Base-by-base conservation (phyloP, 2,797 vertebrate species). In the Intellagama lesueurii region DNA sequence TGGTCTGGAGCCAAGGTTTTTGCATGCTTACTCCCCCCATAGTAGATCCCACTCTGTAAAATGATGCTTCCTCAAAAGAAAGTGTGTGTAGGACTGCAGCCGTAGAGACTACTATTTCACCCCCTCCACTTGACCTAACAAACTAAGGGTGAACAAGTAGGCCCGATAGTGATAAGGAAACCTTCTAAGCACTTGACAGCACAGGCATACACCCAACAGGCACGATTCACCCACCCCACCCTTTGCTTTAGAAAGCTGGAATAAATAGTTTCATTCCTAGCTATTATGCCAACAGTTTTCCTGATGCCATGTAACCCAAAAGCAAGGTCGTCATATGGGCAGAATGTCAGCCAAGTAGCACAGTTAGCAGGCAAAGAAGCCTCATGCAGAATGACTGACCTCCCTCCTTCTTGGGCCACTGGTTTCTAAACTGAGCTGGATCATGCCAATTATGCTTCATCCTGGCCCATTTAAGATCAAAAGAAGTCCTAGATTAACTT, bases 401-500 rank as follows among this genome's bases (percentile, higher is more conserved):
- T 22, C 30, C 76, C 70, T 32, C 32, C 11, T 44, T 72, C 68
- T 49, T 81, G 66, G 56, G 44, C 22, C 44, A 30, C 7, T 89
- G 49, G 28, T 35, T 82, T 77, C 60, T 52, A n/a, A 56, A 35
- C 32, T 4, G 64, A 76, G 52, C n/a, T 76, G 79, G 84, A n/a
- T 49, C 66, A 26, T n/a, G 40, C 32, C 60, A 60, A 16, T 44
- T 22, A 30, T 12, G 72, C 56, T 52, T 90, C 68, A 68, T 28
- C 76, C 47, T 69, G 47, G 6, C 60, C 60, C 60, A 40, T 77
- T 82, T 82, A 75, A 85, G 76, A 69, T 69, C 70, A 75, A 69
- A n/a, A 68, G 11, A 76, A 69, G 47, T 77, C 86, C 84, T 70
- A 32, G 60, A n/a, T 77, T 82, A 86, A 86, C 78, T 81, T 77